A percentile compares a stretch with the other conserved stretches of the same genome.
Evolutionary conservation across 1,140 invertebrate species (phyloP).

Genomic region (Psix sp.): DNA sequence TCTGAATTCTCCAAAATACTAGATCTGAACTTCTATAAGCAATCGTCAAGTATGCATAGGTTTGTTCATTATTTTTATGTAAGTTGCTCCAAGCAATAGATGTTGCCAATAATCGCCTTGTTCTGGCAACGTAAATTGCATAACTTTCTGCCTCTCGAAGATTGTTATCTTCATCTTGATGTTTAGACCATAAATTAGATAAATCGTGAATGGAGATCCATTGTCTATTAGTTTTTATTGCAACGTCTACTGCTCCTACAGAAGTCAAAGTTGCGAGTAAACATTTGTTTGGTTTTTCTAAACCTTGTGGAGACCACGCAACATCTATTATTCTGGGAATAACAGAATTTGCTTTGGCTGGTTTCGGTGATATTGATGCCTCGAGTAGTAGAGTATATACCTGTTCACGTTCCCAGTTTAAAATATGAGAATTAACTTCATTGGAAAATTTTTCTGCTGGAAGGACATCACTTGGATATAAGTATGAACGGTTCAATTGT

Average conservation of each 20-base stretch:
- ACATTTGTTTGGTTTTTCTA: conserved; percentile 65
- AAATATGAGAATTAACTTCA: conserved; percentile 56
- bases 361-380: conserved; percentile 64
- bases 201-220: conserved; percentile 69
- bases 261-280: conserved; percentile 67
- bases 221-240: conserved; percentile 60
- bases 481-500: conserved; percentile 68
- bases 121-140: conserved; percentile 20
- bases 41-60: conserved; percentile 66
- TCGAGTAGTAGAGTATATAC: conserved; percentile 67
- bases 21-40: conserved; percentile 67
- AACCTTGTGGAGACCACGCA: conserved; percentile 68
- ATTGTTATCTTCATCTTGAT: conserved; percentile 39
- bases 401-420: conserved; percentile 62
- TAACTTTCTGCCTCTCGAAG: not conserved
- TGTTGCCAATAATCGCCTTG: conserved; percentile 61
- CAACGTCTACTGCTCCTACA: conserved; percentile 66
- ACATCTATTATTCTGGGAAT: conserved; percentile 60
- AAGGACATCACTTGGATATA: conserved; percentile 63
- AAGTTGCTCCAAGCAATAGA: conserved; percentile 68
- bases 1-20: conserved; percentile 66
- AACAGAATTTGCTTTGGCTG: conserved; percentile 51
- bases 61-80: conserved; percentile 16
- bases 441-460: conserved; percentile 56
- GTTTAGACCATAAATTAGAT: conserved; percentile 46